Evolutionary conservation across 2,888 invertebrate species (phyloP), one percentile per base, ranked within the genome.

Genomic region (Phalera bucephala): DNA sequence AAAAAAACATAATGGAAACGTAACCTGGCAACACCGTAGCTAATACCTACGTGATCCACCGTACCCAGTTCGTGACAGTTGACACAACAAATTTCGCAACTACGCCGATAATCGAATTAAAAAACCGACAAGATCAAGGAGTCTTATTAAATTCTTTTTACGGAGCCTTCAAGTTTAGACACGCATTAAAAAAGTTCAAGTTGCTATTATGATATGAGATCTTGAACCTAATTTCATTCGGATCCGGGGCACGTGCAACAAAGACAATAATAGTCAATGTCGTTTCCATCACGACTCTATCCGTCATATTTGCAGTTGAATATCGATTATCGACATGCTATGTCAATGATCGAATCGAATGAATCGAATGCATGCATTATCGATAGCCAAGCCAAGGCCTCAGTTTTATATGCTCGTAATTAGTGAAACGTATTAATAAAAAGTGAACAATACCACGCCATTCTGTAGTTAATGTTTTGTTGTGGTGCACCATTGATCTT

Each of bases 211-310:
- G 41, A 44, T 47, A 34, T 50, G 34, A 73, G 79, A 61, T 76
- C 80, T 84, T 84, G 80, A 80, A 79, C 79, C 71, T 68, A 80
- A 80, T 77, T 77, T 76, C 64, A 62, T 52, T 63, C 49, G 66
- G 78, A 85, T 84, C 80, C 84, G 80, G 82, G 72, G 73, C 84
- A 72, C 61, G 64, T 51, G 62, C 56, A 66, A 66, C 69, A 75
- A 70, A 82, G 77, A 82, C 78, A 84, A 77, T 76, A 64, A 65
- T 47, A 45, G 43, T 55, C 88, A 86, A 86, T 87, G 86, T 65
- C 86, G 61, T 69, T 68, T 63, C 37, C 31, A 67, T 75, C 87
- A 87, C 88, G 88, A 84, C 56, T 43, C 58, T 62, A 76, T 74
- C 75, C 70, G 72, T 74, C 72, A 69, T 70, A 61, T 72, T 74